A percentile compares a stretch with the other conserved stretches of the same genome.
Conservation (phyloP, 2,888 invertebrate genomes). For the Tribolium freemani region DNA sequence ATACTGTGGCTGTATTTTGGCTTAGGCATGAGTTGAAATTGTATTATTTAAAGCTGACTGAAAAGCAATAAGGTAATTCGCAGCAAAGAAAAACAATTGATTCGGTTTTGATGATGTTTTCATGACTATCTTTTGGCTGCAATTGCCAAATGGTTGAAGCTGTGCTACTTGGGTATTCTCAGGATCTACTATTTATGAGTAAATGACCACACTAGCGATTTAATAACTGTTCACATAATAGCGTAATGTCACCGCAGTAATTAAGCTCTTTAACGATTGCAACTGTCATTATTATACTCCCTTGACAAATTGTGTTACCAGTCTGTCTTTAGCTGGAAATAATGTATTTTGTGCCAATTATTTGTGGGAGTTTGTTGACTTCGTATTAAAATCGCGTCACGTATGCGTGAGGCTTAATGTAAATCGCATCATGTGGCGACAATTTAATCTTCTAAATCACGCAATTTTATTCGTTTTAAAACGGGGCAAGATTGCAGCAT, state of each 20-base stretch:
- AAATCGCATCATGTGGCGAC: conserved; percentile 23
- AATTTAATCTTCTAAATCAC: conserved; percentile 28
- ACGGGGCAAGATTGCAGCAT: conserved; percentile 6
- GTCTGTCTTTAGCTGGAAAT: too few species aligned
- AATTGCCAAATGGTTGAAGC: too few species aligned
- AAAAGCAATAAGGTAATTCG: too few species aligned
- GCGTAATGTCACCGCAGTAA: background rate
- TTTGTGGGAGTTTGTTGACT: conserved; percentile 15
- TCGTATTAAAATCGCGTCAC: conserved; percentile 13
- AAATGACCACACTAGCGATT: background rate
- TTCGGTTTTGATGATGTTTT: too few species aligned
- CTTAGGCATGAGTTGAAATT: too few species aligned
- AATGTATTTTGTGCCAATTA: too few species aligned
- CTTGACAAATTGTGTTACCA: background rate
- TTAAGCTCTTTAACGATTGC: background rate
- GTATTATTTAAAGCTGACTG: too few species aligned
- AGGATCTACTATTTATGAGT: background rate
- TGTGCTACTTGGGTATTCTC: too few species aligned
- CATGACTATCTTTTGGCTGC: too few species aligned
- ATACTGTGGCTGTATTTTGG: too few species aligned
- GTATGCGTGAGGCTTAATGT: conserved; percentile 29
- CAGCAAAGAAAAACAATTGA: too few species aligned
- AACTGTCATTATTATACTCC: background rate
- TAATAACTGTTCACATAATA: background rate
- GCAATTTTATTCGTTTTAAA: conserved; percentile 28